phyloP scores from a whole-genome alignment of 2,888 invertebrate genomes.

The Steinernema scapterisci region DNA sequence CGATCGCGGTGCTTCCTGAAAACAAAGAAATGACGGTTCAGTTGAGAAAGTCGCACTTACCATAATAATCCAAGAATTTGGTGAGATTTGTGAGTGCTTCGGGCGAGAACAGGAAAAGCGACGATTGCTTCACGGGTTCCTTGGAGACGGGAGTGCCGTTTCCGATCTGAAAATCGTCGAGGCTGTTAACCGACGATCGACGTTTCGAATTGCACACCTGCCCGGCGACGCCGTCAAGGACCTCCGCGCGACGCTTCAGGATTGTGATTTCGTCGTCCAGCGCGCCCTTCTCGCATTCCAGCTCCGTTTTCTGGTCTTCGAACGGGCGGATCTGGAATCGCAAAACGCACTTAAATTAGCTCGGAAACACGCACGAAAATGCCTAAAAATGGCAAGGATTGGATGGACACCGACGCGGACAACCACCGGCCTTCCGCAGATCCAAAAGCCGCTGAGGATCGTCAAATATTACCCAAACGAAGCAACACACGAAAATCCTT shows the following conservation, averaged over 20 bases:
- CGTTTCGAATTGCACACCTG: constrained; percentile 46
- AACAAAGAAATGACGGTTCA: not conserved
- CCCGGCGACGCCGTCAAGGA: constrained; percentile 67
- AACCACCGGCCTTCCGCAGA: too few species aligned
- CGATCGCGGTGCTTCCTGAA: constrained; percentile 55
- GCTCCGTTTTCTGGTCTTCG: constrained; percentile 45
- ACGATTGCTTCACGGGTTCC: constrained; percentile 31
- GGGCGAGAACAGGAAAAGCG: constrained; percentile 56
- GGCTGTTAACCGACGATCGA: constrained; percentile 8
- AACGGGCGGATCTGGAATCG: constrained; percentile 33
- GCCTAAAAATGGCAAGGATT: too few species aligned
- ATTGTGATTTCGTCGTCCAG: constrained; percentile 59
- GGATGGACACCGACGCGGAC: too few species aligned
- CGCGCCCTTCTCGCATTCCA: constrained; percentile 48
- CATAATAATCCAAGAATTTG: constrained; percentile 63
- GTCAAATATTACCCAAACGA: too few species aligned
- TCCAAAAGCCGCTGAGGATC: too few species aligned
- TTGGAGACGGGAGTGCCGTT: constrained; percentile 42
- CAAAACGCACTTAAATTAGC: too few species aligned
- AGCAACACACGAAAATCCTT: too few species aligned
- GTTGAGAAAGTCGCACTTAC: constrained; percentile 33
- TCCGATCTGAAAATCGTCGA: constrained; percentile 46
- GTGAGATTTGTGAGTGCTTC: constrained; percentile 61
- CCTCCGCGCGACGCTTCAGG: constrained; percentile 63
- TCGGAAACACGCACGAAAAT: too few species aligned